Conservation (phyloP, 2,113 vertebrate species). For the Grantiella picta region DNA sequence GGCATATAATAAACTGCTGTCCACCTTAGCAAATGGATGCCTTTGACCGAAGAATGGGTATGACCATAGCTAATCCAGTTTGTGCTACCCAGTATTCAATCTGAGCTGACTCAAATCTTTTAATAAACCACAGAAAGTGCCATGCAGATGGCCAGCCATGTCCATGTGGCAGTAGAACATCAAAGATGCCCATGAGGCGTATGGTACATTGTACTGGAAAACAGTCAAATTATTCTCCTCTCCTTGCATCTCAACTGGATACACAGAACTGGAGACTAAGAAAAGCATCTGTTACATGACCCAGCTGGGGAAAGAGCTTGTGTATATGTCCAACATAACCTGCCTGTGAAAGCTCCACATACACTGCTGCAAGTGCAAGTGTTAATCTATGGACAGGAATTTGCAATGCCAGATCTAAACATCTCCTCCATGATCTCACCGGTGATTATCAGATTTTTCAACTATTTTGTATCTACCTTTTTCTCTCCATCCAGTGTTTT, state of each 20-base stretch:
- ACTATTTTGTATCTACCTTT: neutral
- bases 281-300: neutral
- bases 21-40: neutral
- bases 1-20: neutral
- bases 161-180: neutral
- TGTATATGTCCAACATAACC: neutral
- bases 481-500: neutral
- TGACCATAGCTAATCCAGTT: neutral
- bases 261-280: neutral
- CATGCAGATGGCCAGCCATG: neutral
- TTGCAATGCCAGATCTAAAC: neutral
- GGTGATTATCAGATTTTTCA: neutral
- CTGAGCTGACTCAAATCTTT: neutral
- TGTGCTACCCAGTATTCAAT: neutral
- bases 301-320: neutral
- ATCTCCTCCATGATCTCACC: accelerated
- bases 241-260: neutral
- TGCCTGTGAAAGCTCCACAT: accelerated
- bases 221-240: neutral
- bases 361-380: neutral
- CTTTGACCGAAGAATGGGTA: neutral
- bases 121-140: neutral
- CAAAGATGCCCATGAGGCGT: neutral
- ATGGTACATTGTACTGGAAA: neutral
- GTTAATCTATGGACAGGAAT: neutral